These are phyloP conservation scores for Pristionchus fissidentatus DNA, from an alignment of 2,888 invertebrate genomes.

Conservation along the genomic window DNA sequence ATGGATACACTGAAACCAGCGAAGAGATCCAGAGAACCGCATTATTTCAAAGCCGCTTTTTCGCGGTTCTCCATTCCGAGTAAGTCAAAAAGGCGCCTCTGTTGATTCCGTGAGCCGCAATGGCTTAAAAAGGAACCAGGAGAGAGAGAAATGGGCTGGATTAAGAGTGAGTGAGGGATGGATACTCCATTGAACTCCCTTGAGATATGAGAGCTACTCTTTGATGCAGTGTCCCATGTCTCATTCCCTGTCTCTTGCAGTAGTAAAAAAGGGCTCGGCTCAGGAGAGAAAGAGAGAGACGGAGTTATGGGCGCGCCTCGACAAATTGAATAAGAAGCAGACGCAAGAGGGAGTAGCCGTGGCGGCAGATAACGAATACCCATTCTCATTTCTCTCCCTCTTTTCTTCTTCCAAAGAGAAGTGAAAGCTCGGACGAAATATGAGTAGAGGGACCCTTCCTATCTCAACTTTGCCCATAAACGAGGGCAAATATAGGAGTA, in stretches of 20 bases:
- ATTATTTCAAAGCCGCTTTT: too few species aligned
- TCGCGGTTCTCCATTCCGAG: too few species aligned
- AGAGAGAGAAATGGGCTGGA: not conserved
- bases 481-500: not conserved
- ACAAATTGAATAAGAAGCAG: constrained; percentile 12
- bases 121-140: not conserved
- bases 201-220: not conserved
- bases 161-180: not conserved
- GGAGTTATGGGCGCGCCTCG: not conserved
- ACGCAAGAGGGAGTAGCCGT: not conserved
- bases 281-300: not conserved
- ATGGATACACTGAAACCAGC: not conserved
- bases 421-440: not conserved
- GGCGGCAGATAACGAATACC: not conserved
- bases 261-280: not conserved
- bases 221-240: not conserved
- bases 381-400: not conserved
- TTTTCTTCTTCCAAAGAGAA: not conserved
- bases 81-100: too few species aligned
- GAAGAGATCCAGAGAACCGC: too few species aligned
- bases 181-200: not conserved
- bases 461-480: too few species aligned
- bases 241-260: not conserved
- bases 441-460: not conserved
- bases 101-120: not conserved